Evolutionary conservation across 2,797 vertebrate genomes (phyloP).

Genomic region (Bradypodion ventrale): DNA sequence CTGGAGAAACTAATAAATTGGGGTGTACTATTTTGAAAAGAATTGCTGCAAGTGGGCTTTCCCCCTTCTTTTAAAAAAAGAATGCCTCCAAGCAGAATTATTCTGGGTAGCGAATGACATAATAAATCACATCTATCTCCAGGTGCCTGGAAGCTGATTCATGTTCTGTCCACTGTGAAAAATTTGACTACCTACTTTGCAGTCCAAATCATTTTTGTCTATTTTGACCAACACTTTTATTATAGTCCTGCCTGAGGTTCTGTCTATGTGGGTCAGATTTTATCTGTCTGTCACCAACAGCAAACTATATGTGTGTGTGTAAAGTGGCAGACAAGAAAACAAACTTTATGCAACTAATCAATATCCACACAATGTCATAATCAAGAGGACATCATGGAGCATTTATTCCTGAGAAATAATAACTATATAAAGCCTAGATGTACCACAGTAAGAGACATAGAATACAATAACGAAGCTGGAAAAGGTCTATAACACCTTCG

Average conservation of each 20-base stretch:
- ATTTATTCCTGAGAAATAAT: not conserved
- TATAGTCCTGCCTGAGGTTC: not conserved
- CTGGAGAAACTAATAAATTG: not conserved
- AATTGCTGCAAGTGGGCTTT: not conserved
- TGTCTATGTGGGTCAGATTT: not conserved
- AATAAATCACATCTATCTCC: slow-evolving; percentile 5
- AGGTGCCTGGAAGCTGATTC: not conserved
- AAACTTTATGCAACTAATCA: not conserved
- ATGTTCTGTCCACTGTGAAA: slow-evolving; percentile 14
- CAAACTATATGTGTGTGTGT: not conserved
- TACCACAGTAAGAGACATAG: not conserved
- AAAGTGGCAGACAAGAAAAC: not conserved
- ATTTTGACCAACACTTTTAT: slow-evolving; percentile 12
- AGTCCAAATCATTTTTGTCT: not conserved
- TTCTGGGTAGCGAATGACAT: slow-evolving; percentile 1
- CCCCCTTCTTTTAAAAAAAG: not conserved
- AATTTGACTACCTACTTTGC: slow-evolving; percentile 1
- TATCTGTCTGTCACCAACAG: not conserved
- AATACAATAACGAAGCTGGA: too few relatives aligned
- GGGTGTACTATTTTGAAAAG: not conserved
- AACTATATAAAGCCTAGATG: not conserved
- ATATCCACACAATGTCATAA: too few relatives aligned
- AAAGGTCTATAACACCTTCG: too few relatives aligned
- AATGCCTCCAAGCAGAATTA: slow-evolving; percentile 21
- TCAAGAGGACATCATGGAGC: too few relatives aligned